A percentile compares a stretch with the other conserved stretches of the same genome.
Evolutionary conservation across 64 coral and sea anemone species (phyloP).

Genomic region (Montipora sp.): DNA sequence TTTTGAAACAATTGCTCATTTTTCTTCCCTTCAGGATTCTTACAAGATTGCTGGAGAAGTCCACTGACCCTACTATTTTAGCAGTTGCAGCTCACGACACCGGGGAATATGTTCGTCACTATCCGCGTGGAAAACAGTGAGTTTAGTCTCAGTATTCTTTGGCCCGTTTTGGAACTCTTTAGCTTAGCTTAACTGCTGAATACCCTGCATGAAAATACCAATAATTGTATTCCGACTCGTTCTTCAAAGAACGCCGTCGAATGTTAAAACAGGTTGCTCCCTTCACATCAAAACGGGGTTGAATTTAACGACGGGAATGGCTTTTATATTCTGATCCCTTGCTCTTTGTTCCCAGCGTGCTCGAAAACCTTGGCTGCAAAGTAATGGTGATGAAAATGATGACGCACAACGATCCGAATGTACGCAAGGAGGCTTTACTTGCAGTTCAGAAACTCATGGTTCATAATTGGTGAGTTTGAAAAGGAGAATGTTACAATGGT

Average conservation of each 20-base stretch:
- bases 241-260: too few relatives aligned
- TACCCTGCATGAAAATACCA: too few relatives aligned
- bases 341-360: slow-evolving; percentile 57
- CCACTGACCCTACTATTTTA: slow-evolving; percentile 83
- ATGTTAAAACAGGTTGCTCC: too few relatives aligned
- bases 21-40: slow-evolving; percentile 68
- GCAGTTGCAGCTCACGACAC: slow-evolving; percentile 96
- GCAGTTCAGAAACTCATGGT: slow-evolving; percentile 99
- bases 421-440: slow-evolving; percentile 92
- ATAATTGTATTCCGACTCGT: too few relatives aligned
- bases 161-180: neutral
- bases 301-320: too few relatives aligned
- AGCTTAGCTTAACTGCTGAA: too few relatives aligned
- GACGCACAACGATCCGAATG: slow-evolving; percentile 87
- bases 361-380: slow-evolving; percentile 95
- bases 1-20: neutral
- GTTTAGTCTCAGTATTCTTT: slow-evolving; percentile 2
- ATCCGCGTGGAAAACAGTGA: slow-evolving; percentile 93
- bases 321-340: neutral
- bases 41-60: slow-evolving; percentile 79
- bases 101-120: slow-evolving; percentile 95
- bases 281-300: too few relatives aligned
- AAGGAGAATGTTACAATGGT: too few relatives aligned
- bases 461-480: slow-evolving; percentile 82
- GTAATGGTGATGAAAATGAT: slow-evolving; percentile 93